Evolutionary conservation across 2,888 invertebrate species (phyloP).

Genomic region (Tethea ocularis): DNA sequence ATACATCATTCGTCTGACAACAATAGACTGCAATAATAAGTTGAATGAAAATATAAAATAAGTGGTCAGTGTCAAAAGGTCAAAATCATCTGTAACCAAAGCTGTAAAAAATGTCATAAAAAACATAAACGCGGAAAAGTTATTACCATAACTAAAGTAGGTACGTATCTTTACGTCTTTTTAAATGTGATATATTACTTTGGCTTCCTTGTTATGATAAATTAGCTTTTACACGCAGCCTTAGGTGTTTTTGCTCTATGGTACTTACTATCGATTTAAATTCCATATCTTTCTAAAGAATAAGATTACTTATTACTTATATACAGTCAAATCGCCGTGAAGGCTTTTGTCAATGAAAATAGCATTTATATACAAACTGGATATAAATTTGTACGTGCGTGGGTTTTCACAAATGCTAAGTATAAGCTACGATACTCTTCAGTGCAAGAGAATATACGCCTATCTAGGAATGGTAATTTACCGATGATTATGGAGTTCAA

Average conservation of each 20-base stretch:
- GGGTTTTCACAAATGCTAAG: slow-evolving; percentile 2
- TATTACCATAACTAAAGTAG: slow-evolving; percentile 10
- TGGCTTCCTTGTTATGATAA: slow-evolving; percentile 27
- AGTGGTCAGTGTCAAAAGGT: slow-evolving; percentile 36
- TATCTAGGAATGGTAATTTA: slow-evolving; percentile 10
- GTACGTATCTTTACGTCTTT: background rate
- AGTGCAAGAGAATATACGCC: background rate
- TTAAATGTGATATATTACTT: slow-evolving; percentile 26
- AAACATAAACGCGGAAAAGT: slow-evolving; percentile 5
- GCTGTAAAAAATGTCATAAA: background rate
- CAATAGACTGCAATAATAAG: slow-evolving; percentile 50
- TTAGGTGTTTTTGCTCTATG: background rate
- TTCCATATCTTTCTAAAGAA: background rate
- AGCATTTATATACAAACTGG: background rate
- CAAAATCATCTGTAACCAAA: slow-evolving; percentile 13
- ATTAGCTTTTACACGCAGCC: background rate
- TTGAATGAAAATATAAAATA: slow-evolving; percentile 31
- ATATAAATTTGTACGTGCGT: background rate
- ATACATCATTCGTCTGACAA: slow-evolving; percentile 55
- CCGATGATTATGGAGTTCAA: slow-evolving; percentile 9
- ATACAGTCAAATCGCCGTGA: background rate
- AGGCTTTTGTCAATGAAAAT: slow-evolving; percentile 1
- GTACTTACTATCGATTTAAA: no score
- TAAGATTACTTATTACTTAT: background rate
- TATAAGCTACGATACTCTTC: slow-evolving; percentile 1